Evolutionary conservation across 2,113 vertebrate species (phyloP).

Genomic region (Laterallus jamaicensis): DNA sequence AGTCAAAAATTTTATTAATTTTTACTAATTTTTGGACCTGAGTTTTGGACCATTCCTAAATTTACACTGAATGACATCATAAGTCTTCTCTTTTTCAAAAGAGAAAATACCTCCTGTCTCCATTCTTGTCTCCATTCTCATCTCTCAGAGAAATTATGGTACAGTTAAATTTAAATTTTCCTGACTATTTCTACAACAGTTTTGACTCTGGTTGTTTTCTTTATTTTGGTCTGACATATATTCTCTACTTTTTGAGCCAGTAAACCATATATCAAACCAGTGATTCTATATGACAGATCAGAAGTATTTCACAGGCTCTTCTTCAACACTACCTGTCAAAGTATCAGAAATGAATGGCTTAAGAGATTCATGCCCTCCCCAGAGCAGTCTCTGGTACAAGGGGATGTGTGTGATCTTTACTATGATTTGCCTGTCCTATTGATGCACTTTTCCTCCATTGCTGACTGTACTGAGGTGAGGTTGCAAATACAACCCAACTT

Average conservation of each 20-base stretch:
- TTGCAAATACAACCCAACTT: background rate
- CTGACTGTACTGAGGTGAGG: background rate
- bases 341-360: background rate
- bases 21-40: background rate
- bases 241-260: background rate
- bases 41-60: background rate
- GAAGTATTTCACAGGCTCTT: background rate
- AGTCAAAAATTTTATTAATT: background rate
- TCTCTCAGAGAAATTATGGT: background rate
- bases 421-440: background rate
- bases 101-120: no score
- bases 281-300: background rate
- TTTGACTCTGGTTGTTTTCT: background rate
- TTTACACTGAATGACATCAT: background rate
- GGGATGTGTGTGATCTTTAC: rapidly evolving
- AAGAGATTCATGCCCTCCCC: background rate
- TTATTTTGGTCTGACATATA: background rate
- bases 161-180: background rate
- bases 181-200: background rate
- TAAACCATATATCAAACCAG: background rate
- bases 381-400: background rate
- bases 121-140: no score
- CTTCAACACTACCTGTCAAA: background rate
- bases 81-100: background rate
- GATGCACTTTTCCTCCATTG: background rate